A percentile compares a stretch with the other conserved stretches of the same genome.
Evolutionary conservation across 2,113 vertebrate species (phyloP).

Genomic region (Myiopsitta monachus): DNA sequence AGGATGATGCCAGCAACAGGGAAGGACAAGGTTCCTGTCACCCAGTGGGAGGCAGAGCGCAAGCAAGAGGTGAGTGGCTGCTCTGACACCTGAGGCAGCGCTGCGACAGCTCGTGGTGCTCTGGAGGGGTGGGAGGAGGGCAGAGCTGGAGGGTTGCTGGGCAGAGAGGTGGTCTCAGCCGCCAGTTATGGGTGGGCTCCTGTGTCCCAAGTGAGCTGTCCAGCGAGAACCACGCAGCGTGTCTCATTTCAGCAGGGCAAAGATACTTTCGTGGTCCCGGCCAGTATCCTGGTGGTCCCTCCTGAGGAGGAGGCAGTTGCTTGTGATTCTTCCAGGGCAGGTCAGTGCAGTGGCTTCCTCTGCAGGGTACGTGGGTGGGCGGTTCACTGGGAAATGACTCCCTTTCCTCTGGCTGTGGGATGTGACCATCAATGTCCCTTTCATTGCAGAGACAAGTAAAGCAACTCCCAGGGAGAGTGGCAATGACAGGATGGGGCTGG

Average conservation of each 20-base stretch:
- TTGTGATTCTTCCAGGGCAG: not conserved
- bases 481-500: not conserved
- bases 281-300: not conserved
- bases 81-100: not conserved
- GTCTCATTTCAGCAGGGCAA: not conserved
- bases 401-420: not conserved
- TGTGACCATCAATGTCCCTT: not conserved
- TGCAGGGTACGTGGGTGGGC: not conserved
- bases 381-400: not conserved
- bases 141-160: not conserved
- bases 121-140: not conserved
- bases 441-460: not conserved
- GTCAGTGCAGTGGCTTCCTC: not conserved
- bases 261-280: not conserved
- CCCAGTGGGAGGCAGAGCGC: slow-evolving; percentile 42
- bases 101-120: not conserved
- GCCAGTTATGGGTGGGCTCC: not conserved
- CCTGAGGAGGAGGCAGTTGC: not conserved
- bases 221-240: fast-evolving
- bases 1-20: not conserved
- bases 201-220: not conserved
- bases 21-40: not conserved
- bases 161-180: not conserved
- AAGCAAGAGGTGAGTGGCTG: slow-evolving; percentile 16
- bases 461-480: not conserved